These are phyloP conservation scores for Idris sp. DNA, from an alignment of 1,140 invertebrate genomes.

Conservation along the genomic window DNA sequence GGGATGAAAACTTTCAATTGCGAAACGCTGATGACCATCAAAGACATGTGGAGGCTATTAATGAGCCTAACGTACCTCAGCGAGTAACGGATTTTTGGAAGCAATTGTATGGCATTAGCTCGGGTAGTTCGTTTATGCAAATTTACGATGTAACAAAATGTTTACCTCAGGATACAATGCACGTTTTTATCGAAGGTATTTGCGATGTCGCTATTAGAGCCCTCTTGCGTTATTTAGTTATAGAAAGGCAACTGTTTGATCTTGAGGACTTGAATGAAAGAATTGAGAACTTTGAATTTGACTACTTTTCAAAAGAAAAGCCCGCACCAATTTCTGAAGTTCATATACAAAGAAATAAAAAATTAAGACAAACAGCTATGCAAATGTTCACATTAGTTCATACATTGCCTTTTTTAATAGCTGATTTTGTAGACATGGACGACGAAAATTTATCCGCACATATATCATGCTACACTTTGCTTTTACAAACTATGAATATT, in stretches of 20 bases:
- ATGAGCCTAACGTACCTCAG: too few relatives aligned
- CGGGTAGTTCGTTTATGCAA: constrained; percentile 16
- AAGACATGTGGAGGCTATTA: too few relatives aligned
- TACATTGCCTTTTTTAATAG: constrained; percentile 49
- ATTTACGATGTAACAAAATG: constrained; percentile 43
- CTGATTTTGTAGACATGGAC: constrained; percentile 21
- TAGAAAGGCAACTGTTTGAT: constrained; percentile 24
- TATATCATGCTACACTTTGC: constrained; percentile 13
- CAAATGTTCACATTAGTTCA: constrained; percentile 44
- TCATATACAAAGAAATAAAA: constrained; percentile 16
- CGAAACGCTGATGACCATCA: too few relatives aligned
- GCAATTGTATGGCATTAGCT: constrained; percentile 40
- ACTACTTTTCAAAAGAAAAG: constrained; percentile 30
- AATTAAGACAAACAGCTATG: constrained; percentile 45
- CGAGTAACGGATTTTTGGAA: constrained; percentile 18
- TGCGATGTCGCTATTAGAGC: constrained; percentile 15
- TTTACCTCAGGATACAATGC: constrained; percentile 54
- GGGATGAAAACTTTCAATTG: too few relatives aligned
- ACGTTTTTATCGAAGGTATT: constrained; percentile 49
- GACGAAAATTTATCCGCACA: constrained; percentile 11
- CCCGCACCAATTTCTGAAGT: constrained; percentile 22
- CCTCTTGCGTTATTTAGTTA: constrained; percentile 24
- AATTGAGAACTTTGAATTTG: constrained; percentile 25
- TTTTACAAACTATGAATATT: constrained; percentile 50
- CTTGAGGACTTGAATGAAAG: constrained; percentile 42